Base-by-base conservation (phyloP, 2,113 vertebrate species). In the Cynopterus brachyotis region DNA sequence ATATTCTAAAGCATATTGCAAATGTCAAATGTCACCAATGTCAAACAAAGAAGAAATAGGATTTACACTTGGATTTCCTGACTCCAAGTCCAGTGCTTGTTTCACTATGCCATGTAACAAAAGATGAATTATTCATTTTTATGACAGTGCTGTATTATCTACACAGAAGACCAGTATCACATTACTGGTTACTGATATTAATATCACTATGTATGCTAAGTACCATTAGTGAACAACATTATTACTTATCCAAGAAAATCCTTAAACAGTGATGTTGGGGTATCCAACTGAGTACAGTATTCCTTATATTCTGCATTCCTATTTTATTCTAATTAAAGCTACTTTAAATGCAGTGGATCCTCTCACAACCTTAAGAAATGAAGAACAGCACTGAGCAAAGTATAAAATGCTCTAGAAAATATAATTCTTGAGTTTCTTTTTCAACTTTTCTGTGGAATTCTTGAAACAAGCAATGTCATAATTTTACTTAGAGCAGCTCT, bases 111-210 rank as follows among this genome's bases (percentile, higher is more conserved):
- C 32, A 67, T 45, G 35, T 66, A 45, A 72, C 32, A 84, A 67
- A 92, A 20, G 24, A 91, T 32, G 59, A 97, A 96, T 96, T 97
- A 97, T 79, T 95, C 50, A 76, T 98, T 97, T 98, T 97, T 88
- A 86, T 93, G 90, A 97, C 37, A 96, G 85, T 37, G 75, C 78
- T 93, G 17, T 94, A 93, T 96, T 89, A 97, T 93, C 81, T 91
- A 95, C 59, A 94, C 32, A 93, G 72, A 96, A 72, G 89, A 93
- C 24, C 55, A 91, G 26, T 93, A 53, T 72, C 91, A 80, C 64
- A 95, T 92, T 96, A 92, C 95, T 88, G 84, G 66, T 59, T 94
- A 98, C 60, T 37, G 76, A 93, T 47, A 98, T 95, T 93, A 98
- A 76, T 47, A 94, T 83, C 70, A 95, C 72, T 95, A 93, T 70